phyloP scores from a whole-genome alignment of 1,140 invertebrate species.

The Eurosta solidaginis region DNA sequence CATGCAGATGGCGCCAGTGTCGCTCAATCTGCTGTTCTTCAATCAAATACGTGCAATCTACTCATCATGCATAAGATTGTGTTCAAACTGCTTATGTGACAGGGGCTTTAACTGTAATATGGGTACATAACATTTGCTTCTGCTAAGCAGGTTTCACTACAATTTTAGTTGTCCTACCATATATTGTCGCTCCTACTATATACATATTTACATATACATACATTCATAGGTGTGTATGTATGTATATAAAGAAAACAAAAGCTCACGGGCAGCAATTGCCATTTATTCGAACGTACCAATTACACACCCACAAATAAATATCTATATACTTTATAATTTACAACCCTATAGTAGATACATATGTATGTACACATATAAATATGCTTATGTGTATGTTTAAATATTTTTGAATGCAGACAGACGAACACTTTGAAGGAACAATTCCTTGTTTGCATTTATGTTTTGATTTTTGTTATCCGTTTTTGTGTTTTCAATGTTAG shows the following conservation, averaged over 20 bases:
- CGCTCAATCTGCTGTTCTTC: too few species aligned
- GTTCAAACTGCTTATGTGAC: not conserved
- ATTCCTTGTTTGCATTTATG: not conserved
- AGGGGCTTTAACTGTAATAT: not conserved
- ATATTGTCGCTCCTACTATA: not conserved
- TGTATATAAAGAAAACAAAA: not conserved
- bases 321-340: too few species aligned
- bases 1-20: too few species aligned
- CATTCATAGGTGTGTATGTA: not conserved
- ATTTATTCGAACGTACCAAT: too few species aligned
- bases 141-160: not conserved
- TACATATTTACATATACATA: not conserved
- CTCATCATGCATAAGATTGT: too few species aligned
- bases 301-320: too few species aligned
- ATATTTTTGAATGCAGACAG: too few species aligned
- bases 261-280: not conserved
- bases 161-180: conserved; percentile 22
- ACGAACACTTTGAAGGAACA: too few species aligned
- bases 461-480: not conserved
- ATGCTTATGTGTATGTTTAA: too few species aligned
- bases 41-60: too few species aligned
- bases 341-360: too few species aligned
- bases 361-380: too few species aligned
- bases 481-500: not conserved
- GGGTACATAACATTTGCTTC: not conserved